A percentile compares a stretch with the other conserved stretches of the same genome.
phyloP scores from a whole-genome alignment of 2,888 invertebrate species.

The Melanargia galathea region DNA sequence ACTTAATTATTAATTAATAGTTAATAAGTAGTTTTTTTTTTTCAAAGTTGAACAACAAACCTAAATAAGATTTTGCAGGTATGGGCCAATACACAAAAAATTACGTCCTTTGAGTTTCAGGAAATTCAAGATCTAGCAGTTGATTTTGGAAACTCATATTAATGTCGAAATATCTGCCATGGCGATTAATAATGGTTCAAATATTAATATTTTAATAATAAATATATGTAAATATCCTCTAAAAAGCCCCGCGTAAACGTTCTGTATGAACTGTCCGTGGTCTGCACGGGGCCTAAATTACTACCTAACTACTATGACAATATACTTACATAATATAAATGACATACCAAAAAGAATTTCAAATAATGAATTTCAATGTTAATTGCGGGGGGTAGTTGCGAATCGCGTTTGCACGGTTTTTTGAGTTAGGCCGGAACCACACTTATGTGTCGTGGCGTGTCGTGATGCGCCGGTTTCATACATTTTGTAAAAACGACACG shows the following conservation, averaged over 20 bases:
- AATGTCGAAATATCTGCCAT: no score
- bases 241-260: conserved; percentile 1
- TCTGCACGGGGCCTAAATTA: background rate
- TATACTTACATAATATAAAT: background rate
- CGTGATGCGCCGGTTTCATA: no score
- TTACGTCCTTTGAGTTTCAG: background rate
- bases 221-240: background rate
- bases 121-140: background rate
- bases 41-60: conserved; percentile 27
- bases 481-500: no score
- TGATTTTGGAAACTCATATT: background rate
- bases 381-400: no score
- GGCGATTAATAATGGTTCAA: no score
- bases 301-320: background rate
- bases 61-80: background rate
- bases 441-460: no score
- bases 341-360: background rate
- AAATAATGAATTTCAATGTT: no score
- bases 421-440: no score
- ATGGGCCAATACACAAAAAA: background rate
- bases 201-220: no score
- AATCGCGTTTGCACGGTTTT: no score
- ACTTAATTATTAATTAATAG: conserved; percentile 37
- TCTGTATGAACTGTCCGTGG: background rate
- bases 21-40: conserved; percentile 38